A percentile compares a stretch with the other conserved stretches of the same genome.
Conservation (phyloP, 1,140 invertebrate species). For the Trialeurodes vaporariorum region DNA sequence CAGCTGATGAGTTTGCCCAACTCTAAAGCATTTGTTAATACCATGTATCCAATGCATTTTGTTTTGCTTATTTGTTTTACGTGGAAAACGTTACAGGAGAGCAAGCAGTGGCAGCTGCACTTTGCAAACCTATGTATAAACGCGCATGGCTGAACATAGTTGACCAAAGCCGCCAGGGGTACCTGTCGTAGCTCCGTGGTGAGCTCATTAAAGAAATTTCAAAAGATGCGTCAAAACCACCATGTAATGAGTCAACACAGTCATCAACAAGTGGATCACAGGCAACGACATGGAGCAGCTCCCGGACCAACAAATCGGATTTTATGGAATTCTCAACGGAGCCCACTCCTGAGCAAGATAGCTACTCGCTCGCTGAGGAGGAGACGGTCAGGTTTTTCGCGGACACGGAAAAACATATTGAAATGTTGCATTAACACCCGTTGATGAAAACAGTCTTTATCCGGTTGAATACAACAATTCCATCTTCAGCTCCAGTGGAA, state of each 20-base stretch:
- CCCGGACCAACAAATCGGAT: not conserved
- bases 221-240: not conserved
- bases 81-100: not conserved
- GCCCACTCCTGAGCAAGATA: not conserved
- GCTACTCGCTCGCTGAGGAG: not conserved
- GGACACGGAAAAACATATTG: not conserved
- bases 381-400: not conserved
- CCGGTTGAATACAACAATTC: not conserved
- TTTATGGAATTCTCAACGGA: not conserved
- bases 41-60: too few species aligned
- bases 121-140: not conserved
- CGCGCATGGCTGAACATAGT: not conserved
- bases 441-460: not conserved
- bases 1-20: too few species aligned
- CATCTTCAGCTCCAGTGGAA: not conserved
- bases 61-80: not conserved
- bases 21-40: too few species aligned
- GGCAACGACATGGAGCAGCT: not conserved
- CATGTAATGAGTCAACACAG: not conserved
- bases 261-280: not conserved
- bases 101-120: not conserved
- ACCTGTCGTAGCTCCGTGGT: not conserved
- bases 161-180: not conserved
- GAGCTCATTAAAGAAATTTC: not conserved
- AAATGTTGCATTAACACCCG: not conserved